Conservation (phyloP, 2,888 invertebrate genomes). For the Apamea monoglypha region DNA sequence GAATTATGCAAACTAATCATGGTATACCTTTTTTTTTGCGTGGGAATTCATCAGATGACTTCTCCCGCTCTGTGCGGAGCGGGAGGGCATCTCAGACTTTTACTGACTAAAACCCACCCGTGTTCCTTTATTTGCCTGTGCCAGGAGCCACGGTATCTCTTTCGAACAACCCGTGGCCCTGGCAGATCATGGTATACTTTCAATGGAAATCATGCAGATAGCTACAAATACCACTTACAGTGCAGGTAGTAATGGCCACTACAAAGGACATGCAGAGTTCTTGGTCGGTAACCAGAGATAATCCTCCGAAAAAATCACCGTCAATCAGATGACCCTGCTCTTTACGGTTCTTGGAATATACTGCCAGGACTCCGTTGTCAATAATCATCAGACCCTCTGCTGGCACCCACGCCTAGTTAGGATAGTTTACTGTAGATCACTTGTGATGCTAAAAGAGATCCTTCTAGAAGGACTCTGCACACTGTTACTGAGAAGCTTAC, state of each 20-base stretch:
- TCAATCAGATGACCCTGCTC: conserved; percentile 72
- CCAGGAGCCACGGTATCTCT: no score
- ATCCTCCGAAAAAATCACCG: conserved; percentile 73
- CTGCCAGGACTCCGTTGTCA: conserved; percentile 69
- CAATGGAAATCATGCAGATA: neutral
- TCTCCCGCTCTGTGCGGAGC: no score
- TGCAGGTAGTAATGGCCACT: conserved; percentile 66
- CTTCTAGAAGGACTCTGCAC: neutral
- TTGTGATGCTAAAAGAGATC: neutral
- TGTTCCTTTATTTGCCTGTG: no score
- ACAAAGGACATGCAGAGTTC: conserved; percentile 69
- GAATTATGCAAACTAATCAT: neutral
- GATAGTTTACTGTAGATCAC: neutral
- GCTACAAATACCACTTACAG: conserved; percentile 37
- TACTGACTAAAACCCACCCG: no score
- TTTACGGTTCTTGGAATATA: conserved; percentile 60
- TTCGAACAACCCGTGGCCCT: no score
- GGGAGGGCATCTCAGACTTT: no score
- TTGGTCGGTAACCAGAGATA: conserved; percentile 71
- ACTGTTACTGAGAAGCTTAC: neutral
- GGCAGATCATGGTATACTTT: neutral
- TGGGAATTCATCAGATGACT: no score
- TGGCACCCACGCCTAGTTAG: conserved; percentile 52
- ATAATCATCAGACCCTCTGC: conserved; percentile 69
- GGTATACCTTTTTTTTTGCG: no score